A percentile compares a stretch with the other conserved stretches of the same genome.
phyloP scores from a whole-genome alignment of 2,888 invertebrate genomes.

The Leistus spinibarbis region DNA sequence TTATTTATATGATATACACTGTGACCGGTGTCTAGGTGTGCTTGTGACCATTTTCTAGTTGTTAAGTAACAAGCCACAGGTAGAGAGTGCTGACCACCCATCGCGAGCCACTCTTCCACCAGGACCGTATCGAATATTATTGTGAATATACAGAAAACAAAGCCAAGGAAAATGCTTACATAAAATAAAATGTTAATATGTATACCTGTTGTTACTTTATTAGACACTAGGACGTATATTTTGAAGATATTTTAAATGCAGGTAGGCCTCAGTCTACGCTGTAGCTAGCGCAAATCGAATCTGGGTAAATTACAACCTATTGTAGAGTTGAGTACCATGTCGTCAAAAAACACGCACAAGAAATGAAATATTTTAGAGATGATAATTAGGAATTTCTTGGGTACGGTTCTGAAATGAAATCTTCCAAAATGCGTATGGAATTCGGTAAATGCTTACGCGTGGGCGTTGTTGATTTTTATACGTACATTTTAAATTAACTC shows the following conservation, averaged over 20 bases:
- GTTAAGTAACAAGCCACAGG: constrained; percentile 36
- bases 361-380: too few species aligned
- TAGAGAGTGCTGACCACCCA: constrained; percentile 28
- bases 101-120: constrained; percentile 8
- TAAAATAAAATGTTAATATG: not conserved
- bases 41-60: constrained; percentile 22
- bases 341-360: too few species aligned
- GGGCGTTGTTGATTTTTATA: not conserved
- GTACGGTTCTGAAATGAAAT: not conserved
- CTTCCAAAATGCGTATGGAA: not conserved
- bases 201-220: not conserved
- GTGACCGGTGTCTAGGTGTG: constrained; percentile 6
- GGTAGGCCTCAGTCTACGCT: too few species aligned
- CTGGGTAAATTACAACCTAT: too few species aligned
- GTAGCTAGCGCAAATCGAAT: too few species aligned
- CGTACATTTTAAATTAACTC: not conserved
- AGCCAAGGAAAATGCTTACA: not conserved
- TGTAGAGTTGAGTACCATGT: too few species aligned
- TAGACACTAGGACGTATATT: not conserved
- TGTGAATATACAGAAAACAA: not conserved
- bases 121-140: constrained; percentile 7
- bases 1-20: constrained; percentile 4
- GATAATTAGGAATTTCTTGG: not conserved
- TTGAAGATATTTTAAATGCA: too few species aligned
- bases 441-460: not conserved